Evolutionary conservation across 1,140 invertebrate species (phyloP), one percentile per base, ranked within the genome.

Genomic region (Protaetia brevitarsis): DNA sequence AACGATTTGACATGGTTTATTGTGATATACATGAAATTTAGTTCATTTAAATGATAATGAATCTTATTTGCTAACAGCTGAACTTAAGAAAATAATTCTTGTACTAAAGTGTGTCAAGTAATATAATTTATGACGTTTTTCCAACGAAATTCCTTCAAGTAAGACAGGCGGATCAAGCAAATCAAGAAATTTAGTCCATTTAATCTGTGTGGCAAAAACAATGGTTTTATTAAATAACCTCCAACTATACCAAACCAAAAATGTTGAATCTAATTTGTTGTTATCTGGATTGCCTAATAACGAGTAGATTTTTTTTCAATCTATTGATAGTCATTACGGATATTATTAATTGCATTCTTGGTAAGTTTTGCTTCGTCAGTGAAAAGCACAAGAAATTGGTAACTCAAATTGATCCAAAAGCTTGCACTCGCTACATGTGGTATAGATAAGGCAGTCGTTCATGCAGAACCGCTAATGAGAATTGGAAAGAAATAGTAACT

Each of bases 241-340:
- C 30, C 63, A 64, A 57, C 21, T 34, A 64, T 57, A n/a, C 28
- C 45, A 29, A 23, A 21, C 45, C 13, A n/a, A n/a, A 64, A 57
- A 57, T 30, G 26, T 21, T 64, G 30, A 27, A 57, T 30, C 30
- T 57, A 16, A 19, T 58, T 56, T 64, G 29, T 57, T 30, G 63
- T 19, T 64, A 29, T 58, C 51, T 64, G 19, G 28, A 57, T 23
- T 30, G 29, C 26, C 8, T 36, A 31, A 30, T 30, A 1, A 13
- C 27, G n/a, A 30, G 63, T 19, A 45, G 29, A 34, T 57, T 62
- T 57, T 57, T 30, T 11, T 8, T 57, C 51, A 21, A 29, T 0
- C 51, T 1, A 29, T 34, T 13, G 26, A 45, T 16, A 23, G 5
- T 19, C 11, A 61, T 61, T 64, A 8, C 30, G 63, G 1, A 64